Conservation (phyloP, 2,888 invertebrate genomes). For the Slavum lentiscoides region DNA sequence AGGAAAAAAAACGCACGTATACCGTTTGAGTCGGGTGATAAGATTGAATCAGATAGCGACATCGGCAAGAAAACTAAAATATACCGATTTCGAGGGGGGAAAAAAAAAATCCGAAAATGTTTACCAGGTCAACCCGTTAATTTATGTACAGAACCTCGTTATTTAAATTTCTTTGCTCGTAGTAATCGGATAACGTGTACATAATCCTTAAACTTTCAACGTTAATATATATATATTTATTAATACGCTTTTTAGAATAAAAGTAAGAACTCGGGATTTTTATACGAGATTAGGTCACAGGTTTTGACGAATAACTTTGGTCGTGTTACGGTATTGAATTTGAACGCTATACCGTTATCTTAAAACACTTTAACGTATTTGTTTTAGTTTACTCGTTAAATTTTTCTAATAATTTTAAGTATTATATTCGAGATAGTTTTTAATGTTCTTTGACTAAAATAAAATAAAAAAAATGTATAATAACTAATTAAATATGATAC, state of each 20-base stretch:
- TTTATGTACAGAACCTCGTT: constrained; percentile 1
- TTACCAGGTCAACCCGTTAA: neutral
- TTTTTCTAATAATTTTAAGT: neutral
- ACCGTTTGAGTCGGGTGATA: neutral
- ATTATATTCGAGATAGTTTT: neutral
- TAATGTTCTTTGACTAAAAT: no score
- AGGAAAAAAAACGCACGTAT: neutral
- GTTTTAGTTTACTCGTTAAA: neutral
- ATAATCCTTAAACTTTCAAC: constrained; percentile 10
- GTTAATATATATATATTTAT: neutral
- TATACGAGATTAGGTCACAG: neutral
- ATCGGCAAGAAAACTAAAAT: neutral
- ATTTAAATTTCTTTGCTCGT: neutral
- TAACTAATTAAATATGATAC: no score
- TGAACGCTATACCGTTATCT: neutral
- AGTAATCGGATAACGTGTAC: constrained; percentile 23
- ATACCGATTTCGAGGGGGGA: neutral
- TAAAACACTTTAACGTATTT: neutral
- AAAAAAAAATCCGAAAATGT: neutral
- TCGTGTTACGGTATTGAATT: neutral
- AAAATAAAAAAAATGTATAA: no score
- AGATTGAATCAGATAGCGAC: neutral
- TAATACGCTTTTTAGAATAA: neutral
- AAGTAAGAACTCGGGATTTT: neutral
- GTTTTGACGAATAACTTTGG: neutral